phyloP scores from a whole-genome alignment of 1,140 invertebrate genomes.

The Lordiphosa clarofinis region DNA sequence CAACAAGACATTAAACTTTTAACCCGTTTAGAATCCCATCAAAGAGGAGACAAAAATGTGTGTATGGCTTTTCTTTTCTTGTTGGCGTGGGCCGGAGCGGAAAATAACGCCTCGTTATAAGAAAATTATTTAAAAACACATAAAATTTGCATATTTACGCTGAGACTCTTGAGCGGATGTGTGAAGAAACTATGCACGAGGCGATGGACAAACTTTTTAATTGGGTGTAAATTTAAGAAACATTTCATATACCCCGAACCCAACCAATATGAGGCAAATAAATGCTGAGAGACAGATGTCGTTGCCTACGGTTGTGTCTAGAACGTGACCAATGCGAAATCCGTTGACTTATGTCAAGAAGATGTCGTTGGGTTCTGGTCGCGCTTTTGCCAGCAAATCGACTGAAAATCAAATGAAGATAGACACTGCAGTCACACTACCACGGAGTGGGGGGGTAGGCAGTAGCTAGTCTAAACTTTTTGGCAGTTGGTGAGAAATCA shows the following conservation, averaged over 20 bases:
- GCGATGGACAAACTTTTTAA: slow-evolving; percentile 56
- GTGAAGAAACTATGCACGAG: slow-evolving; percentile 58
- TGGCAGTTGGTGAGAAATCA: slow-evolving; percentile 63
- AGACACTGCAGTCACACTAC: slow-evolving; percentile 55
- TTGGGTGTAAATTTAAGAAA: slow-evolving; percentile 56
- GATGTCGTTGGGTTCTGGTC: slow-evolving; percentile 48
- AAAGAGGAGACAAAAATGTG: slow-evolving; percentile 37
- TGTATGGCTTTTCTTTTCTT: no score
- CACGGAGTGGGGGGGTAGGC: background rate
- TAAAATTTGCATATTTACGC: slow-evolving; percentile 73
- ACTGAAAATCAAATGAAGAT: slow-evolving; percentile 71
- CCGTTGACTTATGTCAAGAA: slow-evolving; percentile 76
- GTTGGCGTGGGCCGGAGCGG: slow-evolving; percentile 55
- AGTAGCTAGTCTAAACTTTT: slow-evolving; percentile 31
- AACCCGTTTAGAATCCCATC: slow-evolving; percentile 64
- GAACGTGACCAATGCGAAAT: slow-evolving; percentile 74
- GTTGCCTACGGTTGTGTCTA: slow-evolving; percentile 11
- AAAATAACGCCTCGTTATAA: slow-evolving; percentile 49
- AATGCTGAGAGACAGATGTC: slow-evolving; percentile 55
- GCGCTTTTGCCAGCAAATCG: slow-evolving; percentile 65
- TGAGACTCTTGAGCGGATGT: slow-evolving; percentile 53
- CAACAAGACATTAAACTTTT: slow-evolving; percentile 50
- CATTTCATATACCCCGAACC: slow-evolving; percentile 50
- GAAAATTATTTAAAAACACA: slow-evolving; percentile 71
- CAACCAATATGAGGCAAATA: slow-evolving; percentile 2